These are phyloP conservation scores for Centropyge bicolor DNA, from an alignment of 2,797 vertebrate genomes.

Conservation along the genomic window DNA sequence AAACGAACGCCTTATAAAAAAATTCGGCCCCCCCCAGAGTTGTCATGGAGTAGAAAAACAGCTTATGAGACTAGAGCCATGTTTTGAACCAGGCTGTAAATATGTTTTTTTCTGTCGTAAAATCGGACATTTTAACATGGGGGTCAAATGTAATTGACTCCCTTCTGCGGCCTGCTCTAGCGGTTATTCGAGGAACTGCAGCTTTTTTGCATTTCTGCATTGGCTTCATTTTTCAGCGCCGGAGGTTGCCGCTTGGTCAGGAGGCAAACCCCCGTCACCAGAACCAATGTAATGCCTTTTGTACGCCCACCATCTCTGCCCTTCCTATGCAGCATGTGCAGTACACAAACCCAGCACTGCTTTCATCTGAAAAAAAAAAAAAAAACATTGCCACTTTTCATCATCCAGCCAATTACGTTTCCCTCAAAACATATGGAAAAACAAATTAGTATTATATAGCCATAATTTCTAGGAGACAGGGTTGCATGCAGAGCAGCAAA, in stretches of 20 bases:
- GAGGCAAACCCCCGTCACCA: not conserved
- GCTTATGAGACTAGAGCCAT: too few relatives aligned
- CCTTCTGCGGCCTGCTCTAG: too few relatives aligned
- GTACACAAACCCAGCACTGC: not conserved
- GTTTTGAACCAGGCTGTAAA: too few relatives aligned
- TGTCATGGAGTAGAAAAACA: too few relatives aligned
- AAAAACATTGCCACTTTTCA: not conserved
- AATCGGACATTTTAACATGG: too few relatives aligned
- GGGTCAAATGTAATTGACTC: too few relatives aligned
- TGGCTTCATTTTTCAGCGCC: slow-evolving; percentile 16
- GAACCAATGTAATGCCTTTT: not conserved
- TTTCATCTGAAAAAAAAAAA: not conserved
- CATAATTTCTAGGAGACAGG: not conserved
- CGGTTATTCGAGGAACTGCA: too few relatives aligned
- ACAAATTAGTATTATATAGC: not conserved
- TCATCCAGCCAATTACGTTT: not conserved
- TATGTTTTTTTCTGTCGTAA: too few relatives aligned
- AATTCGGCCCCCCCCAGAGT: too few relatives aligned
- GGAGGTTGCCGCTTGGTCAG: too few relatives aligned
- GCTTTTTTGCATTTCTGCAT: too few relatives aligned
- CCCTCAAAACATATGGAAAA: not conserved
- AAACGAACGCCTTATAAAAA: too few relatives aligned
- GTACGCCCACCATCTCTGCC: not conserved
- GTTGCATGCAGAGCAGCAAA: slow-evolving; percentile 4
- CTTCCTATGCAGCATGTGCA: not conserved